These are phyloP conservation scores for Bombus huntii DNA, from an alignment of 1,140 invertebrate species.

Conservation along the genomic window DNA sequence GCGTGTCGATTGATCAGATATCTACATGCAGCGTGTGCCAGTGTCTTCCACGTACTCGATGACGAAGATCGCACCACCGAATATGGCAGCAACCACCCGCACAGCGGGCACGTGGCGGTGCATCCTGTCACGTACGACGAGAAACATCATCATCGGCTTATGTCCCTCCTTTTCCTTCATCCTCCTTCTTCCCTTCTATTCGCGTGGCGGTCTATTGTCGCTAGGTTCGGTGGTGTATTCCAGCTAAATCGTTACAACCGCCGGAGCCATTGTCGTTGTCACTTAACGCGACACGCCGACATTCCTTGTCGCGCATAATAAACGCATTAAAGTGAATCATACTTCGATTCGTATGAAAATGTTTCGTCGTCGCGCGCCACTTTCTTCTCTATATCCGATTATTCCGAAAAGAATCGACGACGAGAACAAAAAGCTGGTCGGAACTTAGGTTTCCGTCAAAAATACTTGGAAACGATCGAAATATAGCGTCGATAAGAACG, in stretches of 20 bases:
- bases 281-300: slow-evolving; percentile 33
- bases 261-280: slow-evolving; percentile 51
- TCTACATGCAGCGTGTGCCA: slow-evolving; percentile 14
- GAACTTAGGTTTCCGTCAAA: background rate
- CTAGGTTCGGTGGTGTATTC: slow-evolving; percentile 25
- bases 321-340: slow-evolving; percentile 59
- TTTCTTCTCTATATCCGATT: background rate
- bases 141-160: slow-evolving; percentile 60
- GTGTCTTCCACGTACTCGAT: slow-evolving; percentile 41
- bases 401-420: background rate
- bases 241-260: slow-evolving; percentile 47
- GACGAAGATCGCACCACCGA: slow-evolving; percentile 41
- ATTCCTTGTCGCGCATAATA: slow-evolving; percentile 30
- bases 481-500: background rate
- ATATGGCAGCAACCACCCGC: slow-evolving; percentile 26
- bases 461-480: background rate
- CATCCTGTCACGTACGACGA: slow-evolving; percentile 67
- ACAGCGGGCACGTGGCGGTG: slow-evolving; percentile 58
- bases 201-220: slow-evolving; percentile 51
- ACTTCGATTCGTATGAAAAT: slow-evolving; percentile 29
- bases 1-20: slow-evolving; percentile 15
- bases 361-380: background rate
- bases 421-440: background rate
- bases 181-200: slow-evolving; percentile 22
- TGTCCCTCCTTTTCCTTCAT: slow-evolving; percentile 1